A percentile compares a stretch with the other conserved stretches of the same genome.
These are phyloP conservation scores for Synaphobranchus kaupii DNA, from an alignment of 2,797 vertebrate genomes.

Conservation along the genomic window DNA sequence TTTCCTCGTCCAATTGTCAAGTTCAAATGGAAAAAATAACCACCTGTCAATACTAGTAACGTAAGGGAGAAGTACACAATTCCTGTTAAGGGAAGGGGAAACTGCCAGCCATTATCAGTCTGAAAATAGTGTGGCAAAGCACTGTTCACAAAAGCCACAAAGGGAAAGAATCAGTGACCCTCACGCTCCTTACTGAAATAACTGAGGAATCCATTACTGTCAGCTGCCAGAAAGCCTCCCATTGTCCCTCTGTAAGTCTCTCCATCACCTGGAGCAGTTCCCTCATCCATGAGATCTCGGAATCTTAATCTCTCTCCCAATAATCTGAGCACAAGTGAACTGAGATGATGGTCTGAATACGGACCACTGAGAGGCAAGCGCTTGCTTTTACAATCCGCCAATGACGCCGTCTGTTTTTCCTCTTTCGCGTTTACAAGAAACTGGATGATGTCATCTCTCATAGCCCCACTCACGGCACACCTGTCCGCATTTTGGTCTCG, in stretches of 20 bases:
- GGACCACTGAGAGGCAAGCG: neutral
- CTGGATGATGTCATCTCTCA: constrained; percentile 50
- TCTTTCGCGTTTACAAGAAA: constrained; percentile 27
- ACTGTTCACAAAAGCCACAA: constrained; percentile 37
- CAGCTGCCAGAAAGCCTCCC: constrained; percentile 26
- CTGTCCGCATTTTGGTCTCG: constrained; percentile 25
- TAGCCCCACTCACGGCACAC: constrained; percentile 32
- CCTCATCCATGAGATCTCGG: constrained; percentile 4
- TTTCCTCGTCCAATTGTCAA: neutral
- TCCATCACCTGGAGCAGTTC: constrained; percentile 10
- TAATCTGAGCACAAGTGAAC: neutral
- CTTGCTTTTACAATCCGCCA: neutral
- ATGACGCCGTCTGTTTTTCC: neutral
- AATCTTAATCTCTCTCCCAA: neutral
- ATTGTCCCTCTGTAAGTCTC: constrained; percentile 1
- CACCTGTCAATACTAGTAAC: constrained; percentile 3
- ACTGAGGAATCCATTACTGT: constrained; percentile 32
- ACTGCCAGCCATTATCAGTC: constrained; percentile 39
- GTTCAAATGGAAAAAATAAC: constrained; percentile 15
- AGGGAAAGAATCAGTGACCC: constrained; percentile 38
- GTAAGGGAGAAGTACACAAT: neutral
- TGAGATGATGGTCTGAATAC: neutral
- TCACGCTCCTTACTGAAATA: constrained; percentile 28
- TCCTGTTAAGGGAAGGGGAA: neutral
- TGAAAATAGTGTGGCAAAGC: constrained; percentile 44